Evolutionary conservation across 2,888 invertebrate genomes (phyloP).

Genomic region (Lasioglossum zephyrum): DNA sequence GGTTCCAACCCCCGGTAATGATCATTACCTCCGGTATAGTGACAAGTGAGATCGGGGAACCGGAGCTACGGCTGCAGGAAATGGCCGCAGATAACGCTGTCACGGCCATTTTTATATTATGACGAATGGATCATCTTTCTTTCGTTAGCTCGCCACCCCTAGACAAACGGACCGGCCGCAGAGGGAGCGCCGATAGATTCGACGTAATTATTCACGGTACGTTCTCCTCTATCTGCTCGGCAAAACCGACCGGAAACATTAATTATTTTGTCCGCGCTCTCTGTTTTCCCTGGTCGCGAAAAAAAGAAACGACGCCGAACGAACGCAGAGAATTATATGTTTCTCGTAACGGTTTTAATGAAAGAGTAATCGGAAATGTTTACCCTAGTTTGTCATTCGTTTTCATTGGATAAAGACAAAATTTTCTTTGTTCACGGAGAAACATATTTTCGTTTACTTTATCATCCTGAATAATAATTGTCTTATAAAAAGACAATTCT

Average conservation of each 20-base stretch:
- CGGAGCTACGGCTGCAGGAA: constrained; percentile 79
- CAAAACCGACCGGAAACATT: constrained; percentile 6
- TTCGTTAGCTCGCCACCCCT: constrained; percentile 61
- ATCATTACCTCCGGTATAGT: constrained; percentile 83
- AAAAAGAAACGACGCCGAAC: background rate
- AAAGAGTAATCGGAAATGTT: background rate
- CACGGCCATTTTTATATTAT: constrained; percentile 82
- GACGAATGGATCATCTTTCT: constrained; percentile 82
- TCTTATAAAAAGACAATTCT: no score
- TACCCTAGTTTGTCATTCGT: background rate
- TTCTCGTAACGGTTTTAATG: background rate
- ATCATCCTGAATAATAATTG: no score
- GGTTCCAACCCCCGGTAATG: constrained; percentile 77
- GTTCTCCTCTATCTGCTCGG: background rate
- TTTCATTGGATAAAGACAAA: no score
- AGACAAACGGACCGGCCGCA: background rate
- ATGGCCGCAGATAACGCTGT: constrained; percentile 83
- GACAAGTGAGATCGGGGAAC: constrained; percentile 81
- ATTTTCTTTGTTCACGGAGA: no score
- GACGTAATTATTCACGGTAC: constrained; percentile 59
- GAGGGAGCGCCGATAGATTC: constrained; percentile 68
- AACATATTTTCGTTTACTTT: no score
- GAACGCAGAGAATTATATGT: background rate
- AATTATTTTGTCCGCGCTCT: background rate
- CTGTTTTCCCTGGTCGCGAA: background rate